Conservation (phyloP, 2,888 invertebrate species). For the Clusia tigrina region DNA sequence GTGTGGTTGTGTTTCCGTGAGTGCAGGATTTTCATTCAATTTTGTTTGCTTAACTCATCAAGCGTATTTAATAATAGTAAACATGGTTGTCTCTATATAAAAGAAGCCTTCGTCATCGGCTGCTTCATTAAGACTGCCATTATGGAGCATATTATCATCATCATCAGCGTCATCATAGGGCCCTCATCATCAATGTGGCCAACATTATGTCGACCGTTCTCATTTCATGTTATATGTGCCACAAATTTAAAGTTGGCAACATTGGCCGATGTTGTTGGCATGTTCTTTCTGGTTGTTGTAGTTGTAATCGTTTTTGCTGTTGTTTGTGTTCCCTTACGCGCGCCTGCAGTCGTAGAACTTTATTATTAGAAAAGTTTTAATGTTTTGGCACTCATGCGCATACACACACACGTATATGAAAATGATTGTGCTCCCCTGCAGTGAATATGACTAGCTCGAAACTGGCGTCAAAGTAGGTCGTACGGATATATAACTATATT, state of each 20-base stretch:
- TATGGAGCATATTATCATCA: too few relatives aligned
- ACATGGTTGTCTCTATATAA: constrained; percentile 3
- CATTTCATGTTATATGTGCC: constrained; percentile 8
- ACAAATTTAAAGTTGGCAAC: constrained; percentile 22
- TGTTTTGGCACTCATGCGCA: constrained; percentile 38
- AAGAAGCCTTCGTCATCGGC: constrained; percentile 11
- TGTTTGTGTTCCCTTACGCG: constrained; percentile 33
- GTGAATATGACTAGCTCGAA: too few relatives aligned
- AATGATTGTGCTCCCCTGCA: too few relatives aligned
- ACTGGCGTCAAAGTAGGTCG: too few relatives aligned
- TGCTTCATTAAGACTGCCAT: not conserved
- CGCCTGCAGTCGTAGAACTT: constrained; percentile 47
- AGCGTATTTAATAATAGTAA: constrained; percentile 23
- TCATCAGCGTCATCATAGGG: not conserved
- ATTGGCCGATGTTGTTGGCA: constrained; percentile 16
- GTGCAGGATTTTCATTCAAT: constrained; percentile 11
- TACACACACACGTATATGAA: constrained; percentile 3
- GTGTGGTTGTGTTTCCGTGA: not conserved
- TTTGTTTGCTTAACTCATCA: constrained; percentile 24
- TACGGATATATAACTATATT: too few relatives aligned
- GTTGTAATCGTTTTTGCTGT: not conserved
- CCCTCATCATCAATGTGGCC: constrained; percentile 10
- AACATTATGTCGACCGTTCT: not conserved
- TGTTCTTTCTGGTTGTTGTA: constrained; percentile 42
- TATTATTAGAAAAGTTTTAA: constrained; percentile 59